Base-by-base conservation (phyloP, 2,888 invertebrate genomes). In the Gari tellinella region DNA sequence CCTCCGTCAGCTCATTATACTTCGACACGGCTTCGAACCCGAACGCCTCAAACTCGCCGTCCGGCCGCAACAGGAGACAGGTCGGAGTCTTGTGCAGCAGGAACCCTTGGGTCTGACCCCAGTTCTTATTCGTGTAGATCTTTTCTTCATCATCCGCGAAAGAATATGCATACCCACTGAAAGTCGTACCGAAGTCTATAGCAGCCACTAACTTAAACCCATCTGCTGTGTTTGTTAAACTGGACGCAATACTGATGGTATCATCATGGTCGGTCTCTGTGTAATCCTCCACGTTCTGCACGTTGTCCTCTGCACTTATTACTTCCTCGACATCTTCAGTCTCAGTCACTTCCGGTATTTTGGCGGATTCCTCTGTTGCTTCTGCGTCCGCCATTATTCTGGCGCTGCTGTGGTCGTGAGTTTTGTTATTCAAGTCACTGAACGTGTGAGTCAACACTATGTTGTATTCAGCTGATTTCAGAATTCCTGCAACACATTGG, bases 81-180 rank as follows among this genome's bases (percentile, higher is more conserved):
- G 89, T 88, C 8, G 89, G 89, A 1, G 89, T 89, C 65, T 88
- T 88, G 69, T 89, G 88, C 26, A 89, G 78, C 25, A 88, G 82
- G 53, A 88, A 88, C 1, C 89, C 88, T 64, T 88, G 88, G 2
- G 88, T 89, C 72, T 88, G 87, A 15, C 89, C 89, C 89, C 89
- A 89, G 75, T 89, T 88, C 45, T 86, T 86, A 79, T 89, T 89
- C 14, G 87, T 87, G 63, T 86, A 87, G 37, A 89, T 86, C 25
- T 83, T 85, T 8, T 85, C 83, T 52, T 80, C 82, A 72, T 86
- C 86, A 38, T 86, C 84, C 12, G 86, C 73, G 57, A 89, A 86
- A 1, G 88, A 86, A 68, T 89, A 89, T 0, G 89, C 89, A 68
- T 89, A 89, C 7, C 89, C 89, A 62, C 88, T 88, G 62, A 88